These are phyloP conservation scores for Stercorarius parasiticus DNA, from an alignment of 2,113 vertebrate species.

Conservation along the genomic window DNA sequence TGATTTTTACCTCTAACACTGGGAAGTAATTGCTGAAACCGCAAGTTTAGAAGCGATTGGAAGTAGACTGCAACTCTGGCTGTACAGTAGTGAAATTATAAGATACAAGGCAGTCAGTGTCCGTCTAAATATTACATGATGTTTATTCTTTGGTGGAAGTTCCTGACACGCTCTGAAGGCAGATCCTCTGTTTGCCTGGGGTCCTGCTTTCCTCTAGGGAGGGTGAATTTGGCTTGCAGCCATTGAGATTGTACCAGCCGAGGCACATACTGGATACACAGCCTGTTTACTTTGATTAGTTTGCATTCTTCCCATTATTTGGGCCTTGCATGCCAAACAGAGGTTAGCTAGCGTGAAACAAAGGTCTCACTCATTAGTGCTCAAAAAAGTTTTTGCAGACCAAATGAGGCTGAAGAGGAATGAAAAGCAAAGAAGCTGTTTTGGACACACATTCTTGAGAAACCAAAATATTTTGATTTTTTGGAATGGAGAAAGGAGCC, in stretches of 20 bases:
- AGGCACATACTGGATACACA: not conserved
- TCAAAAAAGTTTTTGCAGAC: not conserved
- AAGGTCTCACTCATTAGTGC: not conserved
- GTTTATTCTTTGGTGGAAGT: not conserved
- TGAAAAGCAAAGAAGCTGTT: constrained; percentile 49
- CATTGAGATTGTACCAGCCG: not conserved
- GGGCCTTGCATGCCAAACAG: not conserved
- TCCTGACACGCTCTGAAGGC: not conserved
- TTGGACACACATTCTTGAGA: constrained; percentile 57
- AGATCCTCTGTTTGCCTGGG: not conserved
- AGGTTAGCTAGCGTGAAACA: not conserved
- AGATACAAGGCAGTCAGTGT: not conserved
- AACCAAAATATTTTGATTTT: constrained; percentile 50
- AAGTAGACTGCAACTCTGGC: not conserved
- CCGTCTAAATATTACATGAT: not conserved
- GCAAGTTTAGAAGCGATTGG: not conserved
- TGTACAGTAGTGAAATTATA: not conserved
- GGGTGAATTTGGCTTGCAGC: not conserved
- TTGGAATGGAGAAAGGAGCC: constrained; percentile 51
- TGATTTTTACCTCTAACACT: not conserved
- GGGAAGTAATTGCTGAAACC: not conserved
- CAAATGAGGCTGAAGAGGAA: not conserved
- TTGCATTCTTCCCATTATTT: not conserved
- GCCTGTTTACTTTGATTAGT: not conserved
- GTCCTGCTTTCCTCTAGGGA: not conserved